Evolutionary conservation across 1,140 invertebrate genomes (phyloP).

Genomic region (Zaprionus nigranus): DNA sequence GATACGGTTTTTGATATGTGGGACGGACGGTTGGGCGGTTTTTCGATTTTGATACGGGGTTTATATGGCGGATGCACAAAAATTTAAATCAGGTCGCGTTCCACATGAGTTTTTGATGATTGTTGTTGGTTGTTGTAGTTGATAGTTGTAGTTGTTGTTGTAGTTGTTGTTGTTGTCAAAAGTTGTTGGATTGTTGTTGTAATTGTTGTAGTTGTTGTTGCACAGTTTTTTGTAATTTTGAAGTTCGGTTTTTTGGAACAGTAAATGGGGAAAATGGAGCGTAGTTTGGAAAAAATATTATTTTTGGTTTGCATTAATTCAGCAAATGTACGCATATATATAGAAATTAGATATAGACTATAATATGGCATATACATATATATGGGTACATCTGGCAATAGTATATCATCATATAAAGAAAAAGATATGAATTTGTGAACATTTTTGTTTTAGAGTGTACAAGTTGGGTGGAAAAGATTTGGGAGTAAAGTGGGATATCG

Average conservation of each 20-base stretch:
- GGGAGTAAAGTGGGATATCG: not conserved
- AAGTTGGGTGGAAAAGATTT: constrained; percentile 2
- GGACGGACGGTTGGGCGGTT: constrained; percentile 44
- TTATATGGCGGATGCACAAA: constrained; percentile 46
- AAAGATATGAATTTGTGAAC: constrained; percentile 17
- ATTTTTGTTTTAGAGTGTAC: not conserved
- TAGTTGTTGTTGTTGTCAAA: constrained; percentile 27
- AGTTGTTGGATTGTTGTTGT: constrained; percentile 30
- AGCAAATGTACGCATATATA: constrained; percentile 48
- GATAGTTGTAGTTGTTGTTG: constrained; percentile 33
- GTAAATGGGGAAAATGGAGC: constrained; percentile 62
- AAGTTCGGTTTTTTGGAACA: constrained; percentile 59
- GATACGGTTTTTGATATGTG: constrained; percentile 24
- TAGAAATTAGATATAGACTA: constrained; percentile 44
- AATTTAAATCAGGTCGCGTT: constrained; percentile 48
- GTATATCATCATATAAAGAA: constrained; percentile 16
- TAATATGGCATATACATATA: not conserved
- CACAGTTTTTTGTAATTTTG: constrained; percentile 64
- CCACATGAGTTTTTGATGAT: constrained; percentile 47
- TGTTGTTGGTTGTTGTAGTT: constrained; percentile 46
- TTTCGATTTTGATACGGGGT: constrained; percentile 16
- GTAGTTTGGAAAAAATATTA: constrained; percentile 55
- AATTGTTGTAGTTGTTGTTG: constrained; percentile 48
- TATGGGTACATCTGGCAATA: constrained; percentile 5
- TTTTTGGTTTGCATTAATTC: constrained; percentile 41